A percentile compares a stretch with the other conserved stretches of the same genome.
Evolutionary conservation across 30 jellyfish, hydroid and myxozoan genomes (phyloP).

Genomic region (Pelagia noctiluca): DNA sequence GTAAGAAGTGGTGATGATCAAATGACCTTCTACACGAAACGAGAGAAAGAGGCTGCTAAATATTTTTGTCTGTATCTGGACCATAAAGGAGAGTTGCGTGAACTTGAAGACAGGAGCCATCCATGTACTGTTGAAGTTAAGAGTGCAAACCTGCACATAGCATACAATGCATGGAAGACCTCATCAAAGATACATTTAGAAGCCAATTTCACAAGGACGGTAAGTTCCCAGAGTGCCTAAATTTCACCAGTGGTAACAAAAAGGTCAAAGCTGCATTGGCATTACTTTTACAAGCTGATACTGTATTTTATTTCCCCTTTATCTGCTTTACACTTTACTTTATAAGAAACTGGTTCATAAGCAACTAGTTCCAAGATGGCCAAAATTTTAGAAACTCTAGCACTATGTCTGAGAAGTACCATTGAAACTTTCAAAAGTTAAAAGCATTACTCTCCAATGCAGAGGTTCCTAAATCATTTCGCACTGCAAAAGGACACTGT

Average conservation of each 20-base stretch:
- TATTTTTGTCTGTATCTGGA: not conserved
- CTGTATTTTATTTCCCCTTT: not conserved
- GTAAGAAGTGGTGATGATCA: no score
- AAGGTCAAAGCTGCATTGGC: not conserved
- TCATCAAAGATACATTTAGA: not conserved
- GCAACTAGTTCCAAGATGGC: not conserved
- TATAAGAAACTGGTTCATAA: not conserved
- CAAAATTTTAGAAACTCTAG: not conserved
- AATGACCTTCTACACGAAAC: no score
- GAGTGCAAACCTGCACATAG: not conserved
- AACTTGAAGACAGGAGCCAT: not conserved
- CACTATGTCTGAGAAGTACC: no score
- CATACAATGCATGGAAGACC: not conserved
- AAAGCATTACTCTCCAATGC: no score
- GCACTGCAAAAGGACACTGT: no score
- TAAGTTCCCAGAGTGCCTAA: not conserved
- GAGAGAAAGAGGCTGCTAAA: constrained; percentile 4
- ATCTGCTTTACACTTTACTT: not conserved
- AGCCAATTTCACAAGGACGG: not conserved
- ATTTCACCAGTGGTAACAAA: not conserved
- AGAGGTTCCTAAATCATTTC: no score
- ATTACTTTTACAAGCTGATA: not conserved
- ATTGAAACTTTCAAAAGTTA: no score
- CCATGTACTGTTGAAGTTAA: not conserved
- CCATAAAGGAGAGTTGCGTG: constrained; percentile 3